phyloP scores from a whole-genome alignment of 2,888 invertebrate genomes.

The Callyntrura guangdongensis region DNA sequence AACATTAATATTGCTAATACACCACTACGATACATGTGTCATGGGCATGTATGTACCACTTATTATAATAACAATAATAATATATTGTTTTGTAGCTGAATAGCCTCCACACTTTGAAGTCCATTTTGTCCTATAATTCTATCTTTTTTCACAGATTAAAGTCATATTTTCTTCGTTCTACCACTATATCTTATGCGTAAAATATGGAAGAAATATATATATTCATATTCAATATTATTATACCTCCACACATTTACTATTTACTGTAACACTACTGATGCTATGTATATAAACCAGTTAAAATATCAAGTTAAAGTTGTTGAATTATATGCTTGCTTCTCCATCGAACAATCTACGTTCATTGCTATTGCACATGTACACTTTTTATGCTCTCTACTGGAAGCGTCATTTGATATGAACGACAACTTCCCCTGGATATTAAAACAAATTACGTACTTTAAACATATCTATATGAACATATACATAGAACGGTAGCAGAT shows the following conservation, averaged over 20 bases:
- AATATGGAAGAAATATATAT: slow-evolving; percentile 46
- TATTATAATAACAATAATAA: not conserved
- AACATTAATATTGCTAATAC: slow-evolving; percentile 79
- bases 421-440: slow-evolving; percentile 13
- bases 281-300: not conserved
- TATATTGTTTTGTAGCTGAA: slow-evolving; percentile 12
- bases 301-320: not conserved
- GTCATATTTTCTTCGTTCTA: slow-evolving; percentile 30
- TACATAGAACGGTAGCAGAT: not conserved
- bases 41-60: slow-evolving; percentile 64
- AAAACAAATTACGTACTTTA: not conserved
- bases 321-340: not conserved
- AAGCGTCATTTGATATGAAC: slow-evolving; percentile 14
- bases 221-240: not conserved
- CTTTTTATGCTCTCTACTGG: slow-evolving; percentile 6
- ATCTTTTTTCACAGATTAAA: slow-evolving; percentile 29
- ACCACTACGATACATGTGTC: slow-evolving; percentile 76
- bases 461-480: not conserved
- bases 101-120: slow-evolving; percentile 44
- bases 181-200: not conserved
- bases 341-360: not conserved
- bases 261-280: not conserved
- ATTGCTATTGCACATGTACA: slow-evolving; percentile 47
- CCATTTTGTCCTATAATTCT: slow-evolving; percentile 22
- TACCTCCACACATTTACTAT: not conserved